These are phyloP conservation scores for Brachionus koreanus DNA, from an alignment of 1,140 invertebrate species.

Conservation along the genomic window DNA sequence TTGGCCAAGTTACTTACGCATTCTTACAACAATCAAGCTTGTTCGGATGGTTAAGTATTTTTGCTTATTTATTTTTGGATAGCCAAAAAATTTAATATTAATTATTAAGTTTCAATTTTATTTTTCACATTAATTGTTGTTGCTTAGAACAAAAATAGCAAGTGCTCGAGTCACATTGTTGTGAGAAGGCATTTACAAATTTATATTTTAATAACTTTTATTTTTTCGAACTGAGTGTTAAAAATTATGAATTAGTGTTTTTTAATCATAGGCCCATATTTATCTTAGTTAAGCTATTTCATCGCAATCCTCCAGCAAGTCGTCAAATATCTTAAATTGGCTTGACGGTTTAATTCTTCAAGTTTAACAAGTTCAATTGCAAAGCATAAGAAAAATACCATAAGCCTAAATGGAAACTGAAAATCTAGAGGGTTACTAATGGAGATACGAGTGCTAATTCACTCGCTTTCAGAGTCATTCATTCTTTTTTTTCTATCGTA, in stretches of 20 bases:
- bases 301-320: too few relatives aligned
- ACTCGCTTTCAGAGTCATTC: background rate
- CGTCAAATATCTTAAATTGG: too few relatives aligned
- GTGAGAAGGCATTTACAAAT: background rate
- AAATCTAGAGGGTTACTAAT: background rate
- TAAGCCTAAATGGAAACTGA: too few relatives aligned
- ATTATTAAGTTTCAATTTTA: background rate
- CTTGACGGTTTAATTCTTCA: too few relatives aligned
- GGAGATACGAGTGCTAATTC: background rate
- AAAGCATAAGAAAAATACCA: too few relatives aligned
- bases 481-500: background rate
- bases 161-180: too few relatives aligned
- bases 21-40: background rate
- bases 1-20: background rate
- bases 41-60: background rate
- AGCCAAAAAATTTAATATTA: background rate
- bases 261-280: background rate
- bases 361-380: too few relatives aligned
- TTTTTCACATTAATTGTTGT: conserved; percentile 26
- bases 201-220: background rate
- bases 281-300: too few relatives aligned
- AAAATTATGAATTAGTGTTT: background rate
- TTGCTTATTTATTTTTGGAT: background rate
- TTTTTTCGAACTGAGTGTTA: background rate
- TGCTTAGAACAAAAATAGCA: background rate